Evolutionary conservation across 2,113 vertebrate species (phyloP).

Genomic region (Aleadryas rufinucha): DNA sequence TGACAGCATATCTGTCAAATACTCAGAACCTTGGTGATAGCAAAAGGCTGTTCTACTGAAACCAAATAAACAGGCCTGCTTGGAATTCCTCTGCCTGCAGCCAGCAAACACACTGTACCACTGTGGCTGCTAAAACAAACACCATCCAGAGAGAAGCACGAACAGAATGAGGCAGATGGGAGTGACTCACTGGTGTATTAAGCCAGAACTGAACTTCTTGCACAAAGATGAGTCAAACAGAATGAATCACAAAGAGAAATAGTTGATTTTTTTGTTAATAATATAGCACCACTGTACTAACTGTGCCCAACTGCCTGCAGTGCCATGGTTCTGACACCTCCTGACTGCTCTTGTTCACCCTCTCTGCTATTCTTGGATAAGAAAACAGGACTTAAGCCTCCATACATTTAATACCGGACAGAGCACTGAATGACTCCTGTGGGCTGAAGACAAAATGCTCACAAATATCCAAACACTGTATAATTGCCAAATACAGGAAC

Average conservation of each 20-base stretch:
- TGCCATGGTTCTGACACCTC: not conserved
- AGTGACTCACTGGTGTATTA: slow-evolving; percentile 2
- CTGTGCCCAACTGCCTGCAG: not conserved
- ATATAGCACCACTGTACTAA: not conserved
- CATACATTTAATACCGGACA: not conserved
- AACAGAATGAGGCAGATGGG: not conserved
- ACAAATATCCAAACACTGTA: not conserved
- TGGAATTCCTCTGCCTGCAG: slow-evolving; percentile 31
- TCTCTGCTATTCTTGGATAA: not conserved
- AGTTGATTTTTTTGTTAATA: slow-evolving; percentile 10
- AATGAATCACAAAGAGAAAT: slow-evolving; percentile 6
- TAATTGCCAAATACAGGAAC: not conserved
- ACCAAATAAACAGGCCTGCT: not conserved
- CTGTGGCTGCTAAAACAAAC: slow-evolving; percentile 27
- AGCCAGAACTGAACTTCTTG: slow-evolving; percentile 3
- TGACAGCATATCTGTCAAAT: not conserved
- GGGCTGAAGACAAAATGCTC: not conserved
- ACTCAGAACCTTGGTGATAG: not conserved
- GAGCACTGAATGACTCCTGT: not conserved
- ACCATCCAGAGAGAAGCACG: not conserved
- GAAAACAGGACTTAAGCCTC: not conserved
- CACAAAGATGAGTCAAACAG: slow-evolving; percentile 8
- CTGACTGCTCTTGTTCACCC: not conserved
- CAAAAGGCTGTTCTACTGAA: not conserved
- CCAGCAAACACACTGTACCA: not conserved